These are phyloP conservation scores for Ormyrus labotus DNA, from an alignment of 2,888 invertebrate genomes.

Conservation along the genomic window DNA sequence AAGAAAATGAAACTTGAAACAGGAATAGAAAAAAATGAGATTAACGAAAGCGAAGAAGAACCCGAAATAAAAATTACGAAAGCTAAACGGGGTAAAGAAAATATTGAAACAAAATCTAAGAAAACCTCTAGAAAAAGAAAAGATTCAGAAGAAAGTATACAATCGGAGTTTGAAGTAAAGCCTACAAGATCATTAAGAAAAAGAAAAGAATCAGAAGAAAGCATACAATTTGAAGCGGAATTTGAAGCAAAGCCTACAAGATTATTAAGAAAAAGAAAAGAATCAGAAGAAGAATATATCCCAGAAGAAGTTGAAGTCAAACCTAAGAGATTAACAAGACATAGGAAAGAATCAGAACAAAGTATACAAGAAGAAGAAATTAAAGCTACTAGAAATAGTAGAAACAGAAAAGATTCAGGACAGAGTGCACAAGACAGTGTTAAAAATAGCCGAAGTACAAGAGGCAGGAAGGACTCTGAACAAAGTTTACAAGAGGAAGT, in stretches of 20 bases:
- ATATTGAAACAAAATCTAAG: slow-evolving; percentile 22
- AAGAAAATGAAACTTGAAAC: slow-evolving; percentile 5
- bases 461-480: slow-evolving; percentile 45
- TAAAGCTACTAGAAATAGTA: neutral
- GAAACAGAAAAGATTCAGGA: slow-evolving; percentile 48
- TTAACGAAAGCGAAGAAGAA: slow-evolving; percentile 23
- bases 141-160: neutral
- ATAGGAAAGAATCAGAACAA: slow-evolving; percentile 31
- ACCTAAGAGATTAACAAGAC: neutral
- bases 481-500: slow-evolving; percentile 41
- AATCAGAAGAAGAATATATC: slow-evolving; percentile 3
- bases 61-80: neutral
- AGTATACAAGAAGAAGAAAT: slow-evolving; percentile 16
- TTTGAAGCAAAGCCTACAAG: slow-evolving; percentile 28
- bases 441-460: neutral
- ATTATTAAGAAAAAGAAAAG: slow-evolving; percentile 28
- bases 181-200: slow-evolving; percentile 21
- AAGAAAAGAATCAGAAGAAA: slow-evolving; percentile 44
- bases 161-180: slow-evolving; percentile 3
- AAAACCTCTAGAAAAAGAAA: neutral
- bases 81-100: slow-evolving; percentile 43
- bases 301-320: slow-evolving; percentile 20
- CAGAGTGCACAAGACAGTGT: slow-evolving; percentile 20
- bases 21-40: slow-evolving; percentile 10
- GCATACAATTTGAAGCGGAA: slow-evolving; percentile 8